Evolutionary conservation across 2,113 vertebrate genomes (phyloP), one percentile per base, ranked within the genome.

Genomic region (Xenus cinereus): DNA sequence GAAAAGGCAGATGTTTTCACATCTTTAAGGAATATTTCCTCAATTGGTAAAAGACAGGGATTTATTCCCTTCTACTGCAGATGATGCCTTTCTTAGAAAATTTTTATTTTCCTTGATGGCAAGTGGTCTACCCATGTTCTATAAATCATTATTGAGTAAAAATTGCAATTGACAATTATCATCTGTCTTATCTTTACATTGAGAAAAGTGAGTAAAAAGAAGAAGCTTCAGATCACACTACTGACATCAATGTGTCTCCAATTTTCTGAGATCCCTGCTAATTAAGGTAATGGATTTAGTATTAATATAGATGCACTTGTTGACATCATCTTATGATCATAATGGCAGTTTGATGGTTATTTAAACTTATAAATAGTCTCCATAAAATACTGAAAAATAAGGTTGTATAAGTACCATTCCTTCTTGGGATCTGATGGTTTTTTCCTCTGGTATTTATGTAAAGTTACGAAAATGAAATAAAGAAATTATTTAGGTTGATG

Each of bases 401-500:
- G 30, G 39, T 19, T 83, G 32, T 4, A 24, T 33, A 43, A 4
- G 11, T 63, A 57, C 33, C 4, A 10, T 53, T 57, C 11, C 18
- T 74, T 74, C 26, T 60, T 4, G 32, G 9, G 2, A n/a, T 57
- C 6, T 35, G 17, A 3, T 28, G 26, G 18, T 84, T 59, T 53
- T 74, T 30, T 19, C 0, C 16, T 51, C 9, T 4, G 2, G 9
- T 73, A 32, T 45, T 48, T 10, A 48, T 0, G 0, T n/a, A 14
- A 74, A 87, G 10, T 2, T 35, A 62, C 8, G 53, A 53, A 83
- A 80, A 72, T 51, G 4, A 87, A 73, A 41, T 41, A 46, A 37
- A 39, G 4, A 75, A 89, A 43, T 28, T 30, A 19, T 43, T 62
- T 26, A 57, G 3, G 16, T n/a, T 62, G n/a, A 68, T 81, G 24